Evolutionary conservation across 35 echinoderm and acorn worm genomes (phyloP).

Genomic region (Hemicentrotus pulcherrimus): DNA sequence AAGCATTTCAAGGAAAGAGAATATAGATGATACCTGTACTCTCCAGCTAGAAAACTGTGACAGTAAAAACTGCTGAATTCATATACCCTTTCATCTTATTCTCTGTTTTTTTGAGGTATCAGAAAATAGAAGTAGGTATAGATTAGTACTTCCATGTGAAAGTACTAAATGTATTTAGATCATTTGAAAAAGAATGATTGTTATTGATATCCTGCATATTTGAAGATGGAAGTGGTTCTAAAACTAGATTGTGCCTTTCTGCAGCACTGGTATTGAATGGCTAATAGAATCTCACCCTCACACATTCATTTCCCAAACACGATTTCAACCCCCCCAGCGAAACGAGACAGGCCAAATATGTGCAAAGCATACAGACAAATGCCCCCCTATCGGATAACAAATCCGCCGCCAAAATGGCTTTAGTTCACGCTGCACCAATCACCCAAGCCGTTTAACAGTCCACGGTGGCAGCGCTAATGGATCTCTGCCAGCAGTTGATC

Average conservation of each 20-base stretch:
- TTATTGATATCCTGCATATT: not conserved
- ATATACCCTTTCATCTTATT: no score
- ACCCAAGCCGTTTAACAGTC: conserved; percentile 20
- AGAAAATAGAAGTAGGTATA: no score
- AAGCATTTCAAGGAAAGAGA: no score
- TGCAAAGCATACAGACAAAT: conserved; percentile 11
- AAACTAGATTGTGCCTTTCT: not conserved
- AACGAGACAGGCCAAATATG: not conserved
- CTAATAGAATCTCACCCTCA: not conserved
- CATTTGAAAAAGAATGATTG: no score
- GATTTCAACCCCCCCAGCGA: not conserved
- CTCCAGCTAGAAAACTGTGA: no score
- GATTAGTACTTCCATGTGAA: no score
- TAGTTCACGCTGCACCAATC: not conserved
- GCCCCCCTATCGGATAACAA: not conserved
- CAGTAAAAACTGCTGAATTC: no score
- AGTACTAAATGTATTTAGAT: no score
- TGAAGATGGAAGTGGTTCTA: not conserved
- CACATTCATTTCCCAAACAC: not conserved
- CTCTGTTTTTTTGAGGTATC: no score
- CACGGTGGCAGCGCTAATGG: not conserved
- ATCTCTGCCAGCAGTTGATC: conserved; percentile 12
- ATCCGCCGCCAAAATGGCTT: conserved; percentile 19
- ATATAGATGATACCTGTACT: no score
- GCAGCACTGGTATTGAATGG: not conserved